phyloP scores from a whole-genome alignment of 2,888 invertebrate genomes.

The Tetragonula carbonaria region DNA sequence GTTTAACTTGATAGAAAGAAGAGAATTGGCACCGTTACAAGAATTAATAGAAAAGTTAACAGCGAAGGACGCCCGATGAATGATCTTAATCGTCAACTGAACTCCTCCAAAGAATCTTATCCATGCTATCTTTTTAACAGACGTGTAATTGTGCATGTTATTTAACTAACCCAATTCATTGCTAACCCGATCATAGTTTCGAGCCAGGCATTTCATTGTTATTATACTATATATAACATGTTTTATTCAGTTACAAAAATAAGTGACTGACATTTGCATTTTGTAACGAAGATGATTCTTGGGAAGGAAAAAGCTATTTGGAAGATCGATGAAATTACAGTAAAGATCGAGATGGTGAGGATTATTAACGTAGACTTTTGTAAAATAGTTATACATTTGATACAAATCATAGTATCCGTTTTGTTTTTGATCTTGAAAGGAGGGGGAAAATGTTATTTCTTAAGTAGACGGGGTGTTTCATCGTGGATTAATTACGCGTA shows the following conservation, averaged over 20 bases:
- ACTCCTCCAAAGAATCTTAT: conserved; percentile 83
- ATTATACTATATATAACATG: conserved; percentile 16
- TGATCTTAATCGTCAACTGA: conserved; percentile 65
- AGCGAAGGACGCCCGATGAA: conserved; percentile 94
- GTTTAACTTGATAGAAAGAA: conserved; percentile 97
- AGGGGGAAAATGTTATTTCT: conserved; percentile 22
- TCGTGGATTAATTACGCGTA: conserved; percentile 41
- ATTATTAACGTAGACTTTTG: conserved; percentile 63
- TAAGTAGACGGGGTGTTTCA: conserved; percentile 41
- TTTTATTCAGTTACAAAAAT: conserved; percentile 44
- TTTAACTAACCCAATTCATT: conserved; percentile 73
- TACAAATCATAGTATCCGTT: conserved; percentile 30
- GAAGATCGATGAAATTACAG: conserved; percentile 32
- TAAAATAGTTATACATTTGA: conserved; percentile 61
- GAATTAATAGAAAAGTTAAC: conserved; percentile 98
- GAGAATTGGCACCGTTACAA: conserved; percentile 98
- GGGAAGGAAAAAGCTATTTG: neutral
- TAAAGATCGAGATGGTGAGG: conserved; percentile 45
- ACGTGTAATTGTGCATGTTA: conserved; percentile 72
- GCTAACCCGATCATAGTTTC: conserved; percentile 64
- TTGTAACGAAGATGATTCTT: conserved; percentile 18
- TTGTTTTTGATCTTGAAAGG: conserved; percentile 37
- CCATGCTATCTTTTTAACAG: conserved; percentile 74
- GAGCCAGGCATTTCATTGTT: conserved; percentile 43
- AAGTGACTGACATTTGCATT: conserved; percentile 41